Conservation (phyloP, 2,888 invertebrate genomes). For the Lypha dubia region DNA sequence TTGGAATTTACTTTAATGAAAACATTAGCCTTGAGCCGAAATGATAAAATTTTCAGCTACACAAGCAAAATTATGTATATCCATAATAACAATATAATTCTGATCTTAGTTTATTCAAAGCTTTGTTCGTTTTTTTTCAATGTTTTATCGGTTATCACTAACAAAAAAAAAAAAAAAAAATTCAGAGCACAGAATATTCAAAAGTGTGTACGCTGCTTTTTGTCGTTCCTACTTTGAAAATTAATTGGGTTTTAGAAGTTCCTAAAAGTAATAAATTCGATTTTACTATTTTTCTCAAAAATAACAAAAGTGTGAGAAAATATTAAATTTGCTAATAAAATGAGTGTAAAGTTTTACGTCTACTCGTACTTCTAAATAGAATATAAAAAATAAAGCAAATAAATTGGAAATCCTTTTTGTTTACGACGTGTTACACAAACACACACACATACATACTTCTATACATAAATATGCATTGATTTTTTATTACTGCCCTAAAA, state of each 20-base stretch:
- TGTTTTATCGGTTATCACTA: too few relatives aligned
- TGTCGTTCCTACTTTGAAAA: too few relatives aligned
- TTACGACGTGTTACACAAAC: neutral
- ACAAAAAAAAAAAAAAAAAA: neutral
- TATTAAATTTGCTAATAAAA: neutral
- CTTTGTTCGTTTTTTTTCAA: too few relatives aligned
- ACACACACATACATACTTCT: too few relatives aligned
- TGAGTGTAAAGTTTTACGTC: neutral
- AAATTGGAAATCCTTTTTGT: neutral
- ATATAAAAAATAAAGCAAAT: neutral
- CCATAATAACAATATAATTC: too few relatives aligned
- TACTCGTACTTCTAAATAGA: neutral
- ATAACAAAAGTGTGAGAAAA: neutral
- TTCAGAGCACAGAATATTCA: too few relatives aligned
- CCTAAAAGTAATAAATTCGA: neutral
- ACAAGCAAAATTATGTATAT: too few relatives aligned
- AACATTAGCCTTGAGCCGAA: too few relatives aligned
- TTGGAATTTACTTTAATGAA: too few relatives aligned
- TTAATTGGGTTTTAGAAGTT: neutral
- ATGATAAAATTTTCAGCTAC: too few relatives aligned
- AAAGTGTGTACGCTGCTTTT: neutral
- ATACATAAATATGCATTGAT: constrained; percentile 1
- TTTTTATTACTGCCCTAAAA: neutral
- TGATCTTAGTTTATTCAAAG: too few relatives aligned
- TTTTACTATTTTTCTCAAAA: neutral